Conservation (phyloP, 2,113 vertebrate genomes). For the Dasyornis broadbenti region DNA sequence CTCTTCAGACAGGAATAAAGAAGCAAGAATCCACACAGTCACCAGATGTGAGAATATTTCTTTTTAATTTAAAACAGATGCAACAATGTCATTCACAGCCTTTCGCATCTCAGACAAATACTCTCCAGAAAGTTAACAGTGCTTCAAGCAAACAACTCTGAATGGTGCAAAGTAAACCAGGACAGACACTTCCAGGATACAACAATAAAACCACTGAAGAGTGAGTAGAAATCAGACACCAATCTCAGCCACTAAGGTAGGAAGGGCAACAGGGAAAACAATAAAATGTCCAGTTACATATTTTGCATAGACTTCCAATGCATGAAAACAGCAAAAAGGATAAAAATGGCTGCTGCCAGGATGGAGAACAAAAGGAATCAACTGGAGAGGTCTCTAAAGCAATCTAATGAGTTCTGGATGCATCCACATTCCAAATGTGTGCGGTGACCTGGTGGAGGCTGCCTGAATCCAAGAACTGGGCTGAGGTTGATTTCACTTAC, state of each 20-base stretch:
- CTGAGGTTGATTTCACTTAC: background rate
- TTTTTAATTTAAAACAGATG: conserved; percentile 79
- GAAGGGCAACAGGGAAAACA: background rate
- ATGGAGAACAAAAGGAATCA: conserved; percentile 18
- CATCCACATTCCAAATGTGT: background rate
- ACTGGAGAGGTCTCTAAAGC: background rate
- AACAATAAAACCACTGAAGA: conserved; percentile 19
- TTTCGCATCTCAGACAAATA: conserved; percentile 62
- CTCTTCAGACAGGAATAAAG: background rate
- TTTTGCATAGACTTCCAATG: conserved; percentile 27
- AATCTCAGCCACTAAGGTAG: background rate
- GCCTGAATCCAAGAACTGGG: background rate
- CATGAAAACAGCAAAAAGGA: background rate
- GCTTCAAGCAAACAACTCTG: conserved; percentile 54
- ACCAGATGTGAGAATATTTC: conserved; percentile 66
- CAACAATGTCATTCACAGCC: conserved; percentile 69
- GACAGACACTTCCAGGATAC: conserved; percentile 47
- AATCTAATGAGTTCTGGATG: background rate
- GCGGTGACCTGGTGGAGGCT: background rate
- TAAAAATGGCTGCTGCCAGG: background rate
- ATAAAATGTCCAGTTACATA: background rate
- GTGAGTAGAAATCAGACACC: background rate
- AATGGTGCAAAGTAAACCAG: conserved; percentile 64
- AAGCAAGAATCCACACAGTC: conserved; percentile 29
- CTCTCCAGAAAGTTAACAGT: conserved; percentile 57